These are phyloP conservation scores for Smutsia gigantea DNA, from an alignment of 2,797 vertebrate genomes.

Conservation along the genomic window DNA sequence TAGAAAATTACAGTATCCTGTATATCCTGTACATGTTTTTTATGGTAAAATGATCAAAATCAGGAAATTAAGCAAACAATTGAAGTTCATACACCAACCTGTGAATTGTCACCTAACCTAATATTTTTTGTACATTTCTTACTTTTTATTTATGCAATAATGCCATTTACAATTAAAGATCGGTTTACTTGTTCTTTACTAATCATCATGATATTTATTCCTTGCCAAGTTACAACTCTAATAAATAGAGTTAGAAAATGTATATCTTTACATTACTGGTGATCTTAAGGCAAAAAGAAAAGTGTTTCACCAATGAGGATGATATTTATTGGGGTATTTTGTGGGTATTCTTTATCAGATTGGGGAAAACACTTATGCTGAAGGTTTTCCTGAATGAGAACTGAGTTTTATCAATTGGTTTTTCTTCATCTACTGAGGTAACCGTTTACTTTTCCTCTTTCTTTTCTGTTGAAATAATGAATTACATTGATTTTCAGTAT, in stretches of 20 bases:
- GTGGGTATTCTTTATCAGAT: background rate
- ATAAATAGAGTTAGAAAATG: background rate
- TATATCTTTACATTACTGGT: background rate
- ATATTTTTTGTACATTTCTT: background rate
- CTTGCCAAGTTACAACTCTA: background rate
- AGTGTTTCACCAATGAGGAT: background rate
- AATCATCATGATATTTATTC: background rate
- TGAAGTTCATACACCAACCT: background rate
- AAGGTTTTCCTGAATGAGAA: background rate
- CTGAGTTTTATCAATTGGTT: background rate
- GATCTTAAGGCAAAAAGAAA: background rate
- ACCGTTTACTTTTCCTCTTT: background rate
- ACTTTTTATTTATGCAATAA: background rate
- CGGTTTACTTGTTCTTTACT: background rate
- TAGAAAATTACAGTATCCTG: background rate
- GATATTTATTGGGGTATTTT: background rate
- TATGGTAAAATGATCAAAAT: background rate
- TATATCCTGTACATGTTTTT: background rate
- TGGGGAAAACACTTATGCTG: background rate
- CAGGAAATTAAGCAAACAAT: background rate
- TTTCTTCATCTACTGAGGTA: background rate
- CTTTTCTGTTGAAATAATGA: background rate
- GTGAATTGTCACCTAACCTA: background rate
- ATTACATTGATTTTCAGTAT: background rate
- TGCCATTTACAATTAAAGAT: background rate